Base-by-base conservation (phyloP, 2,797 vertebrate species). In the Diceros bicornis region DNA sequence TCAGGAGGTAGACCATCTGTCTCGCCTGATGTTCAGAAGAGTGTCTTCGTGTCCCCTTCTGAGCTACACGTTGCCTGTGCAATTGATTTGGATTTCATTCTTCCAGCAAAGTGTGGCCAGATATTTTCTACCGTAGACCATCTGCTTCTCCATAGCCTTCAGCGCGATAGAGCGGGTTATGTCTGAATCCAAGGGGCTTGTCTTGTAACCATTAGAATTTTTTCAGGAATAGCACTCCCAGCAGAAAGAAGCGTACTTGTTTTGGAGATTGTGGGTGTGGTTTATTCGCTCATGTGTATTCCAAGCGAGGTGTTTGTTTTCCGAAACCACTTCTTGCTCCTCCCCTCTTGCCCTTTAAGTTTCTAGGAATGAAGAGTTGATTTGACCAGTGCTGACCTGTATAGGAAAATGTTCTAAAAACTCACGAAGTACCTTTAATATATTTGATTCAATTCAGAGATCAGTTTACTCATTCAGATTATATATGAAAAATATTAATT, bases 41-140 rank as follows among this genome's bases (percentile, higher is more conserved):
- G 4, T 74, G 4, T 82, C 12, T 55, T 23, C 25, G 8, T 34
- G 9, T n/a, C n/a, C 23, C 23, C 16, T 59, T 81, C 27, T 91
- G 72, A 75, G 41, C 0, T 25, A 12, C 17, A 47, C 2, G 3
- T 62, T 81, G 21, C 16, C 47, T 50, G 0, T 78, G n/a, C 12
- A 57, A 27, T 93, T 89, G 85, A 17, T 89, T 55, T 68, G 47
- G 7, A 61, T 89, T 94, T 87, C 50, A 82, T 97, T 92, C 66
- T 89, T 66, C 47, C 23, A 57, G 50, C 32, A 78, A 18, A 84
- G 4, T 7, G 25, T 61, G 79, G 57, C 57, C 59, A 69, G 32
- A 2, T 94, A 62, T 57, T 83, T 85, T 85, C 68, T 88, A 16
- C 14, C 27, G 6, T 27, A 27, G 18, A 68, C 50, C 29, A 37